These are phyloP conservation scores for Pluvianellus socialis DNA, from an alignment of 2,113 vertebrate species.

Conservation along the genomic window DNA sequence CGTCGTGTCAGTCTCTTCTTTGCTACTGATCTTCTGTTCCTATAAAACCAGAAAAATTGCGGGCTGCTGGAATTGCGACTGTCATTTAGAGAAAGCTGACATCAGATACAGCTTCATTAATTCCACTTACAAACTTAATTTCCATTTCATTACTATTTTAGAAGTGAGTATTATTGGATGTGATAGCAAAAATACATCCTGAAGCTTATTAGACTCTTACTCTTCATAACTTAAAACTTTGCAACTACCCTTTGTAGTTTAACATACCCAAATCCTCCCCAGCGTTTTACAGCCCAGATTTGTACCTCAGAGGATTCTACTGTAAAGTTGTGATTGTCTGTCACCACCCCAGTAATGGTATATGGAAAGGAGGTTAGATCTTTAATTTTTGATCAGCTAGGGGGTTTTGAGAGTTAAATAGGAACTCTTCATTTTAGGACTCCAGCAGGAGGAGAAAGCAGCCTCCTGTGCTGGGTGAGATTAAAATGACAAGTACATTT, in stretches of 20 bases:
- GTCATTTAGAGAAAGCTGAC: background rate
- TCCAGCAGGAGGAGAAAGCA: background rate
- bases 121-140: slow-evolving; percentile 20
- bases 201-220: background rate
- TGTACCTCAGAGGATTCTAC: background rate
- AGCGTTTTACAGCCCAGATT: background rate
- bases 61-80: background rate
- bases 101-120: slow-evolving; percentile 10
- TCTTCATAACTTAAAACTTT: background rate
- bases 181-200: background rate
- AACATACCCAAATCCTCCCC: background rate
- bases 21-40: background rate
- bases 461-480: background rate
- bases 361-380: background rate
- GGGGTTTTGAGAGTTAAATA: background rate
- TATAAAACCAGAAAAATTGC: background rate
- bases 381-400: background rate
- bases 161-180: background rate
- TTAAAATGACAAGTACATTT: background rate
- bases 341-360: background rate
- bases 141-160: slow-evolving; percentile 19
- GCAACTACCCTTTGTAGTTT: background rate
- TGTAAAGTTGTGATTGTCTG: background rate
- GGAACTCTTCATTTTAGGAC: background rate
- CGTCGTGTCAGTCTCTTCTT: background rate